These are phyloP conservation scores for Macroteleia sp. DNA, from an alignment of 2,888 invertebrate species.

Conservation along the genomic window DNA sequence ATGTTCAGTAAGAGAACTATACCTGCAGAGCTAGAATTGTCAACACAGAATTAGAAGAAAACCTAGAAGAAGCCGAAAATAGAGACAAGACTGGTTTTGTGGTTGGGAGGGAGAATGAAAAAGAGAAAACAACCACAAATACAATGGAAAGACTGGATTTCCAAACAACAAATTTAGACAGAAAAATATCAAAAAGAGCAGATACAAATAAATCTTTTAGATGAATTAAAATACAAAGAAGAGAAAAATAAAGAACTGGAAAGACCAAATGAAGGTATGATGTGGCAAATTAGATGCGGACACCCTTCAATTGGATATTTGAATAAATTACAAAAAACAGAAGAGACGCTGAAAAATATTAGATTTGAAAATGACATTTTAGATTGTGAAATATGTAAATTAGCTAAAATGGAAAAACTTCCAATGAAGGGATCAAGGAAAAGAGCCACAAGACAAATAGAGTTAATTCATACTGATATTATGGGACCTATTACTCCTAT, in stretches of 20 bases:
- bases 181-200: too few species aligned
- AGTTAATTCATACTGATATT: neutral
- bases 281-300: constrained; percentile 49
- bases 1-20: constrained; percentile 10
- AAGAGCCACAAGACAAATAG: neutral
- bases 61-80: constrained; percentile 12
- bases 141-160: too few species aligned
- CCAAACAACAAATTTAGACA: too few species aligned
- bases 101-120: neutral
- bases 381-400: constrained; percentile 63
- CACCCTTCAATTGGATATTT: constrained; percentile 65
- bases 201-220: too few species aligned
- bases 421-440: constrained; percentile 53
- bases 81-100: too few species aligned
- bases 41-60: neutral
- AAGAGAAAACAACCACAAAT: too few species aligned
- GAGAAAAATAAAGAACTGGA: too few species aligned
- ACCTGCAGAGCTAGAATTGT: neutral
- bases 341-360: constrained; percentile 54
- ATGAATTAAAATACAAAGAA: too few species aligned
- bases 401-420: constrained; percentile 62
- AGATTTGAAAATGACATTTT: constrained; percentile 66
- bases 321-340: constrained; percentile 59
- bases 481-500: constrained; percentile 63
- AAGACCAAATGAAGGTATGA: constrained; percentile 34